A percentile compares a stretch with the other conserved stretches of the same genome.
Conservation (phyloP, 2,113 vertebrate genomes). For the Ciconia maguari region DNA sequence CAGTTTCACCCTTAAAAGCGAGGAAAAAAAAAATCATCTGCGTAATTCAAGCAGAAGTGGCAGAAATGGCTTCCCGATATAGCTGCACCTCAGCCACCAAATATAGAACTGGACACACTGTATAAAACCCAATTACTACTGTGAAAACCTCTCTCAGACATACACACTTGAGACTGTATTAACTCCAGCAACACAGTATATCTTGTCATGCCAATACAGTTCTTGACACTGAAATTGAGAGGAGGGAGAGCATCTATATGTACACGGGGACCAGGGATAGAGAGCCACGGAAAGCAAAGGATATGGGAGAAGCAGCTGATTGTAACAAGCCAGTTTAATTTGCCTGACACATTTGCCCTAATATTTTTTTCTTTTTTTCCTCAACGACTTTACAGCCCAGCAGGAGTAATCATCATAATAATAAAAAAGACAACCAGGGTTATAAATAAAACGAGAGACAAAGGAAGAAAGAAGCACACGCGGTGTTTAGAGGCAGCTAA, state of each 20-base stretch:
- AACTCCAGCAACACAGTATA: conserved; percentile 57
- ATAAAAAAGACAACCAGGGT: background rate
- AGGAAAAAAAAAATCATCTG: background rate
- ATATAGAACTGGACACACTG: conserved; percentile 64
- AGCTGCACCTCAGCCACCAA: conserved; percentile 38
- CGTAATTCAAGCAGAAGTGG: conserved; percentile 48
- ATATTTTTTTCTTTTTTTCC: background rate
- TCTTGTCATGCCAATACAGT: conserved; percentile 63
- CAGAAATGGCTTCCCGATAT: conserved; percentile 53
- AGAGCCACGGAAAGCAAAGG: background rate
- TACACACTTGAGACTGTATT: conserved; percentile 62
- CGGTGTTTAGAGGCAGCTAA: background rate
- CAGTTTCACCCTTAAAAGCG: background rate
- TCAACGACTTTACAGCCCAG: background rate
- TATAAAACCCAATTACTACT: conserved; percentile 66
- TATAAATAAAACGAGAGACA: conserved; percentile 32
- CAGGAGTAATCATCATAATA: conserved; percentile 27
- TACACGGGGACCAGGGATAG: background rate
- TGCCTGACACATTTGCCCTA: conserved; percentile 1
- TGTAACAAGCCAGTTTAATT: conserved; percentile 27
- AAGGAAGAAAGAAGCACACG: background rate
- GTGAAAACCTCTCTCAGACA: conserved; percentile 60
- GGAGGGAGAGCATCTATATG: conserved; percentile 10
- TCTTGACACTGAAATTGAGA: conserved; percentile 48
- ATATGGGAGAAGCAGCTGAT: background rate